Evolutionary conservation across 2,113 vertebrate genomes (phyloP), one percentile per base, ranked within the genome.

Genomic region (Malurus melanocephalus): DNA sequence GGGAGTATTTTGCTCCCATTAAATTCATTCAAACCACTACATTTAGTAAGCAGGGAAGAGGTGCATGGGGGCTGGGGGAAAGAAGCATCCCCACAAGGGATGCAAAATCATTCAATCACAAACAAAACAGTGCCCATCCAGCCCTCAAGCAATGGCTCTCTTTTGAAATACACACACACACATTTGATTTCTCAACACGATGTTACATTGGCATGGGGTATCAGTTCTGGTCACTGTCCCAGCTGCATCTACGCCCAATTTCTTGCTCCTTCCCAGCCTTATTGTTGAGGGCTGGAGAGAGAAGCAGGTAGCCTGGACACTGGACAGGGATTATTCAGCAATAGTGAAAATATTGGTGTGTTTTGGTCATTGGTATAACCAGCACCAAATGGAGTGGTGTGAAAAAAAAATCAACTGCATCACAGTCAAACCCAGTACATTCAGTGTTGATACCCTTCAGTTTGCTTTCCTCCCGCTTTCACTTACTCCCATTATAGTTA

Each of bases 281-380:
- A 2, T 35, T 1, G 0, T 13, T 75, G 40, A 4, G 16, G 18
- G 42, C 2, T 51, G 43, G 21, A 61, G 32, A 5, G 20, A 75
- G 33, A 35, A 51, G 38, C 16, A 72, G 11, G 7, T 26, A 52
- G 10, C 17, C 20, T 20, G 40, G 23, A 43, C 12, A 7, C 13
- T 35, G 13, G 35, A 9, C 21, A 53, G 53, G 42, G 11, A 6
- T n/a, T 20, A 16, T 12, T 74, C 57, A 64, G n/a, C 13, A 38
- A 7, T 0, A 51, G 4, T 4, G 52, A 60, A 85, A 72, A 71
- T 4, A 15, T 2, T 6, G 4, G 5, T 77, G 8, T 2, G 0
- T n/a, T 73, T 77, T 42, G 7, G 8, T 38, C 24, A 57, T 7
- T 35, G 30, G 10, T 32, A 17, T 61, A 32, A 87, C 35, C 2